Conservation (phyloP, 2,113 vertebrate species). For the Phycodurus eques region DNA sequence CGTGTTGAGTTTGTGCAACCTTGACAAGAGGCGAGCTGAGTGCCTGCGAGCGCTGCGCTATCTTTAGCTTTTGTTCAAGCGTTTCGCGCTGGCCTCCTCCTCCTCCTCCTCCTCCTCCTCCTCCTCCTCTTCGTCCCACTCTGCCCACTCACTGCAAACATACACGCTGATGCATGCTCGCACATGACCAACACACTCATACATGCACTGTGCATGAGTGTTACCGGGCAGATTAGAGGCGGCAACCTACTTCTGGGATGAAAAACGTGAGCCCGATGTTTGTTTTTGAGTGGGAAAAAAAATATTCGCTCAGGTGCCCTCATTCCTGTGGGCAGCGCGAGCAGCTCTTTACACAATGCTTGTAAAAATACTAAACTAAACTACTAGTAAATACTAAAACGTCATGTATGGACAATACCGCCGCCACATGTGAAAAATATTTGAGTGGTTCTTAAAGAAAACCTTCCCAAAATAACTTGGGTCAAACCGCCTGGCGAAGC, state of each 20-base stretch:
- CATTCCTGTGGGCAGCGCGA: slow-evolving; percentile 47
- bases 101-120: slow-evolving; percentile 39
- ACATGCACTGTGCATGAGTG: slow-evolving; percentile 53
- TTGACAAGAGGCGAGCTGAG: slow-evolving; percentile 63
- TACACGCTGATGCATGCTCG: slow-evolving; percentile 52
- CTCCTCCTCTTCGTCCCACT: slow-evolving; percentile 44
- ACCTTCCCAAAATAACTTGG: slow-evolving; percentile 1
- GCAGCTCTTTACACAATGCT: background rate
- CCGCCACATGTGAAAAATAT: background rate
- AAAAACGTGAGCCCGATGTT: slow-evolving; percentile 55
- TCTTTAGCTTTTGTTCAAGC: slow-evolving; percentile 73
- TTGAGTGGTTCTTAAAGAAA: background rate
- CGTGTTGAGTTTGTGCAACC: slow-evolving; percentile 50
- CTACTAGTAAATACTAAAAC: background rate
- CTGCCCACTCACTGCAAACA: slow-evolving; percentile 62
- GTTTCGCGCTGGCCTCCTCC: slow-evolving; percentile 62
- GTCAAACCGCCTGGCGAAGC: background rate
- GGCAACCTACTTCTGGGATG: slow-evolving; percentile 65
- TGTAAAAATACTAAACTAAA: background rate
- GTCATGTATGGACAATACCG: background rate
- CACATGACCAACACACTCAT: slow-evolving; percentile 35
- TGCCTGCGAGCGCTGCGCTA: slow-evolving; percentile 70
- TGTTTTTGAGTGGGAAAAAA: slow-evolving; percentile 38
- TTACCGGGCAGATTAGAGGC: slow-evolving; percentile 74
- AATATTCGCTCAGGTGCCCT: slow-evolving; percentile 42